phyloP scores from a whole-genome alignment of 2,113 vertebrate species.

The Chaetura pelagica region DNA sequence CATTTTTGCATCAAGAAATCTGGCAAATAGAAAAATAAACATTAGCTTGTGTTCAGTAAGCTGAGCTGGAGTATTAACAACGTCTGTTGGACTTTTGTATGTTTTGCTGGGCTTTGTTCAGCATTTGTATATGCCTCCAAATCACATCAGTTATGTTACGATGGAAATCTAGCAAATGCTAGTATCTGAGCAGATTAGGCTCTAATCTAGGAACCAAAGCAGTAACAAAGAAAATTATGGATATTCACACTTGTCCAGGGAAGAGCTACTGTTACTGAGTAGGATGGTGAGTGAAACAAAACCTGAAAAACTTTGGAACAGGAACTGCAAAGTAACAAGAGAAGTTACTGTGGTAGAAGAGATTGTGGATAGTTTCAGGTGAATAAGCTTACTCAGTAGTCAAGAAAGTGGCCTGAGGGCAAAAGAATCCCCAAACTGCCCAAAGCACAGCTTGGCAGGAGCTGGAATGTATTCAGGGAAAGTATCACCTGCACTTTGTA shows the following conservation, averaged over 20 bases:
- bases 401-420: not conserved
- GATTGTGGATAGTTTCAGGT: not conserved
- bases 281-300: not conserved
- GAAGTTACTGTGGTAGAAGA: not conserved
- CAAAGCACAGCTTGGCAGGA: not conserved
- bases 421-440: not conserved
- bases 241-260: not conserved
- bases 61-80: not conserved
- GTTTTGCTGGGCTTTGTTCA: not conserved
- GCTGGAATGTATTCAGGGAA: not conserved
- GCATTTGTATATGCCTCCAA: not conserved
- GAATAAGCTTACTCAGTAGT: not conserved
- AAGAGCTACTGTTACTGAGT: not conserved
- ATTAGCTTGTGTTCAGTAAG: not conserved
- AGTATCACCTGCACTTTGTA: rapidly evolving
- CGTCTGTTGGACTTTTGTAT: not conserved
- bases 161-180: not conserved
- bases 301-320: not conserved
- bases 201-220: not conserved
- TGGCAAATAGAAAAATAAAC: not conserved
- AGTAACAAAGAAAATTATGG: not conserved
- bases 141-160: not conserved
- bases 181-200: not conserved
- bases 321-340: not conserved
- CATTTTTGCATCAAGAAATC: not conserved